Conservation (phyloP, 2,888 invertebrate genomes). For the Drosophila demipolita region DNA sequence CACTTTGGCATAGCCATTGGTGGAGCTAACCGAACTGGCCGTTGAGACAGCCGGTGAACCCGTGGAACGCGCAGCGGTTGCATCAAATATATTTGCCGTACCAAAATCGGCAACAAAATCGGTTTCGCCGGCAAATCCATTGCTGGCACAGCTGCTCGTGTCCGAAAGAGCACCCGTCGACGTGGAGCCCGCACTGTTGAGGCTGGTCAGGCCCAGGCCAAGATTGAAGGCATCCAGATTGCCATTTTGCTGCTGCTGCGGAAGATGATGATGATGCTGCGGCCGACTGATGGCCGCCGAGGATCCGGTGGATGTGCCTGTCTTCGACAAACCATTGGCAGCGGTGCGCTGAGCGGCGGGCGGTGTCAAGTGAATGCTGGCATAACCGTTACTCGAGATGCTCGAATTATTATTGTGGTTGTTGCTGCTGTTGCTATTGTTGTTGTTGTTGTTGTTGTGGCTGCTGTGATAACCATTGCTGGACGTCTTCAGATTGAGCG, state of each 20-base stretch:
- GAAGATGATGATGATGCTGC: slow-evolving; percentile 71
- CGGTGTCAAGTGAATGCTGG: slow-evolving; percentile 83
- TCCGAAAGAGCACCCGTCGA: slow-evolving; percentile 82
- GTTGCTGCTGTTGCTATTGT: neutral
- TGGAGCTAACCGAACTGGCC: slow-evolving; percentile 71
- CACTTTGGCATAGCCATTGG: slow-evolving; percentile 84
- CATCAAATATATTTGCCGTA: slow-evolving; percentile 90
- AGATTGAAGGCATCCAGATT: slow-evolving; percentile 63
- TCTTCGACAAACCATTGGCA: slow-evolving; percentile 80
- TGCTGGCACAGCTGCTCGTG: slow-evolving; percentile 83
- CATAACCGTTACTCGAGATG: slow-evolving; percentile 72
- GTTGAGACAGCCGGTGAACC: slow-evolving; percentile 77
- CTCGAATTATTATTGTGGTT: neutral
- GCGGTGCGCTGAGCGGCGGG: slow-evolving; percentile 83
- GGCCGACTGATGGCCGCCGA: slow-evolving; percentile 82
- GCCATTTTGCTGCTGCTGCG: slow-evolving; percentile 54
- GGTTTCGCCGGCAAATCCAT: slow-evolving; percentile 85
- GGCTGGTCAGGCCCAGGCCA: slow-evolving; percentile 64
- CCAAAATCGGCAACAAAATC: slow-evolving; percentile 90
- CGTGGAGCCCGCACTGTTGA: slow-evolving; percentile 81
- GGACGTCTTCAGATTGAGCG: slow-evolving; percentile 80
- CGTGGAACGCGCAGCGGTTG: slow-evolving; percentile 84
- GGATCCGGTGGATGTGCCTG: slow-evolving; percentile 15
- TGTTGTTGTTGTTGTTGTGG: neutral
- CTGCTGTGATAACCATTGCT: slow-evolving; percentile 57